phyloP scores from a whole-genome alignment of 23 tunicate species.

The Ciona savignyi region DNA sequence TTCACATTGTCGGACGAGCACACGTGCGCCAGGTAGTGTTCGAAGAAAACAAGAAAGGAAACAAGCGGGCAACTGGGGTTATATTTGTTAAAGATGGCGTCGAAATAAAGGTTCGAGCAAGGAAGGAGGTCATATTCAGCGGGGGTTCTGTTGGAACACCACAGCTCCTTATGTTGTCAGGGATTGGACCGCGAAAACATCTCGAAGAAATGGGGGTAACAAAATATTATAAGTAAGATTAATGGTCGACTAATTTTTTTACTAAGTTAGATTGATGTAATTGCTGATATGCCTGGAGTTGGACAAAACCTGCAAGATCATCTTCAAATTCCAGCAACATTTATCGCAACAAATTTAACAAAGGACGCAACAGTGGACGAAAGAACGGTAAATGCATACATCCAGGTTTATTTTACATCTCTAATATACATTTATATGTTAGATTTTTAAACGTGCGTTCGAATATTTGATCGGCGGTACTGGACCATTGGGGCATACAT shows the following conservation, averaged over 20 bases:
- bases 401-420: background rate
- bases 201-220: slow-evolving; percentile 39
- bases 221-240: background rate
- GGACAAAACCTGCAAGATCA: slow-evolving; percentile 70
- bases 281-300: slow-evolving; percentile 45
- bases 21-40: slow-evolving; percentile 47
- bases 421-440: too few relatives aligned
- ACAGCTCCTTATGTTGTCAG: slow-evolving; percentile 75
- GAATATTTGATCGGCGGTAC: background rate
- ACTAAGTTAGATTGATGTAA: slow-evolving; percentile 13
- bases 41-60: background rate
- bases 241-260: background rate
- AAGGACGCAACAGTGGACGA: background rate
- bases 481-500: background rate
- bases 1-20: slow-evolving; percentile 42
- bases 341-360: background rate
- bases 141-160: slow-evolving; percentile 75
- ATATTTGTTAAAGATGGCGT: slow-evolving; percentile 37
- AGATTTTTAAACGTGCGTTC: background rate
- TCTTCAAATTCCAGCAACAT: background rate
- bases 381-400: background rate
- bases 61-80: slow-evolving; percentile 35
- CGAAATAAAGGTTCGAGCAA: slow-evolving; percentile 23
- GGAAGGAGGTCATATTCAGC: slow-evolving; percentile 65
- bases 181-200: slow-evolving; percentile 66